Conservation (phyloP, 1,140 invertebrate genomes). For the Cydia pomonella region DNA sequence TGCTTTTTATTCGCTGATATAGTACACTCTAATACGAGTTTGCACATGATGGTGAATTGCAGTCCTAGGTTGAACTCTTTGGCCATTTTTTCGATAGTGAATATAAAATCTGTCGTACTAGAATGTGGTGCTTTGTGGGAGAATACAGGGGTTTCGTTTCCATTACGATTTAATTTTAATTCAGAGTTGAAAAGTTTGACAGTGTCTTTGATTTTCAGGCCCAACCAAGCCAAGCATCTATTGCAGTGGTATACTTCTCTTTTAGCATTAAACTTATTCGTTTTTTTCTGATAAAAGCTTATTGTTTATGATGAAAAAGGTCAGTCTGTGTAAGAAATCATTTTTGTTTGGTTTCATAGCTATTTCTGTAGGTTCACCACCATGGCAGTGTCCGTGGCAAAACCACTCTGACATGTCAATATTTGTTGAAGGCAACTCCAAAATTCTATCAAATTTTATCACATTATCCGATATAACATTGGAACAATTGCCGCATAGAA, state of each 20-base stretch:
- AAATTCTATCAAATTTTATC: conserved; percentile 76
- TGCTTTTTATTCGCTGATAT: conserved; percentile 67
- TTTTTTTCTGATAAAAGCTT: conserved; percentile 62
- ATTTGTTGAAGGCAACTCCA: conserved; percentile 80
- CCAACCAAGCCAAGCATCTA: conserved; percentile 80
- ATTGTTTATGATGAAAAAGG: conserved; percentile 75
- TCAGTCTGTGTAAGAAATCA: conserved; percentile 80
- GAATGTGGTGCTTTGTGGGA: conserved; percentile 54
- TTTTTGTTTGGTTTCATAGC: conserved; percentile 67
- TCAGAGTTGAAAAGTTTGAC: conserved; percentile 77
- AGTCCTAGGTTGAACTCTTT: conserved; percentile 74
- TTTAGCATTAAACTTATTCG: conserved; percentile 70
- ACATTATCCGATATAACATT: conserved; percentile 65
- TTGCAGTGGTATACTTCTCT: conserved; percentile 78
- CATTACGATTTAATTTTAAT: conserved; percentile 61
- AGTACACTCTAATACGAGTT: conserved; percentile 73
- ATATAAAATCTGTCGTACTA: conserved; percentile 75
- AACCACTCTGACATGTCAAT: conserved; percentile 82
- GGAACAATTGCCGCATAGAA: conserved; percentile 79
- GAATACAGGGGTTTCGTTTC: conserved; percentile 51
- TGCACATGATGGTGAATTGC: conserved; percentile 75
- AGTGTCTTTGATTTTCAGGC: conserved; percentile 66
- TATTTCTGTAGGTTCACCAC: conserved; percentile 43
- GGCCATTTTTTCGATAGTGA: conserved; percentile 74
- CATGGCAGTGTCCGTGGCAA: conserved; percentile 73